Base-by-base conservation (phyloP, 2,888 invertebrate genomes). In the Synanthedon andrenaeformis region DNA sequence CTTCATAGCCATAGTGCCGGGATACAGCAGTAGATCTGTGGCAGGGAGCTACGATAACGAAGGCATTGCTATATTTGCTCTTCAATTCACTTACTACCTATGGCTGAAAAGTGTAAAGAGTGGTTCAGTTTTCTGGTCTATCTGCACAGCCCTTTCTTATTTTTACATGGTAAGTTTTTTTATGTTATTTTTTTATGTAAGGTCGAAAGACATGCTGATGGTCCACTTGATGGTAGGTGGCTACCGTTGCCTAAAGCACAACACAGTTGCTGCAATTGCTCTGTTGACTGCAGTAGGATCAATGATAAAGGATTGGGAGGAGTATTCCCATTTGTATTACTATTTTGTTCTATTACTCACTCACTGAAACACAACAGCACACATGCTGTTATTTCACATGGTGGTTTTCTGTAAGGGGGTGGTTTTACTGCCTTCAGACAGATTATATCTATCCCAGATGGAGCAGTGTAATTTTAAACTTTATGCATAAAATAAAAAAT, bases 11-110 rank as follows among this genome's bases (percentile, higher is more conserved):
- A 98, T 99, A 66, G 96, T 99, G 42, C 99, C 99, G 51, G 99
- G 99, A 54, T 99, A 99, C 83, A 99, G 99, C 64, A 98, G 98
- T 72, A 91, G 99, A 57, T 99, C 99, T 0, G 99, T 99, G 12
- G 99, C 99, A 41, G 99, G 99, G 28, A 99, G 98, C 69, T 99
- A 99, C 77, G 99, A 99, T 76, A 99, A 99, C 86, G 99, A 99
- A 86, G 99, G 99, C 60, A 99, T 99, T 74, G 99, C 99, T 53
- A 99, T 99, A 68, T 99, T 99, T 89, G 99, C 99, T 2, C 90
- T 99, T 53, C 99, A 99, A 88, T 96, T 99, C 76, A 99, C 99
- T 1, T 99, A 99, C 76, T 99, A 93, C 75, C 88, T 99, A 52
- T 99, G 99, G 99, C 94, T 99, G 52, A 98, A 97, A 77, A 94